Percentiles rank a stretch among this genome's conserved stretches.
These are phyloP conservation scores for Synanthedon formicaeformis DNA, from an alignment of 2,888 invertebrate genomes.

Conservation along the genomic window DNA sequence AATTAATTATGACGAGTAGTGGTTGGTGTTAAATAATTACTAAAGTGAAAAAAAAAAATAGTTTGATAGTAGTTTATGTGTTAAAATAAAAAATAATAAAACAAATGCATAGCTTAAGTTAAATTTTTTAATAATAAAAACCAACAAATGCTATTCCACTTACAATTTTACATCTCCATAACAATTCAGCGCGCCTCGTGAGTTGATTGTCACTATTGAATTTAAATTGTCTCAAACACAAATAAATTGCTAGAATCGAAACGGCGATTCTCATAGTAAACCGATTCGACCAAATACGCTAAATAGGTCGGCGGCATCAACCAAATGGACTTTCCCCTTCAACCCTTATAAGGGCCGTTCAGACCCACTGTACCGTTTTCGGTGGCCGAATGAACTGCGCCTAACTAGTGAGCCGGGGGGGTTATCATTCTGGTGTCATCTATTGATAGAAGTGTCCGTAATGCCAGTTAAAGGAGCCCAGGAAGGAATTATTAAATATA, in stretches of 20 bases:
- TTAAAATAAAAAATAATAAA: no score
- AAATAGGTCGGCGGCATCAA: background rate
- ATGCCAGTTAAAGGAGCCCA: background rate
- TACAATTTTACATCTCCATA: no score
- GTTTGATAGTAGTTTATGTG: no score
- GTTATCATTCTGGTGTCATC: conserved; percentile 32
- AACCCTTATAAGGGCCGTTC: conserved; percentile 35
- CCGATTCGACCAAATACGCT: background rate
- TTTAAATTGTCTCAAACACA: background rate
- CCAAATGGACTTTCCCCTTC: conserved; percentile 32
- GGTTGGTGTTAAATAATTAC: no score
- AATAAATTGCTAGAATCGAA: background rate
- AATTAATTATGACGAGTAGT: no score
- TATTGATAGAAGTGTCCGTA: background rate
- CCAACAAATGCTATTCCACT: no score
- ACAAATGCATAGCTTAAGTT: no score
- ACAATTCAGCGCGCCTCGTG: no score
- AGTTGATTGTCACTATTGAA: background rate
- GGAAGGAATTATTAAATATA: background rate
- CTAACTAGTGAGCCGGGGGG: conserved; percentile 30
- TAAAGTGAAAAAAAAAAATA: no score
- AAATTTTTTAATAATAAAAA: no score
- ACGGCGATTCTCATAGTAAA: background rate
- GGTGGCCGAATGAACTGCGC: conserved; percentile 44
- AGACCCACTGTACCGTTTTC: conserved; percentile 37